Evolutionary conservation across 2,113 vertebrate species (phyloP).

Genomic region (Hemicordylus capensis): DNA sequence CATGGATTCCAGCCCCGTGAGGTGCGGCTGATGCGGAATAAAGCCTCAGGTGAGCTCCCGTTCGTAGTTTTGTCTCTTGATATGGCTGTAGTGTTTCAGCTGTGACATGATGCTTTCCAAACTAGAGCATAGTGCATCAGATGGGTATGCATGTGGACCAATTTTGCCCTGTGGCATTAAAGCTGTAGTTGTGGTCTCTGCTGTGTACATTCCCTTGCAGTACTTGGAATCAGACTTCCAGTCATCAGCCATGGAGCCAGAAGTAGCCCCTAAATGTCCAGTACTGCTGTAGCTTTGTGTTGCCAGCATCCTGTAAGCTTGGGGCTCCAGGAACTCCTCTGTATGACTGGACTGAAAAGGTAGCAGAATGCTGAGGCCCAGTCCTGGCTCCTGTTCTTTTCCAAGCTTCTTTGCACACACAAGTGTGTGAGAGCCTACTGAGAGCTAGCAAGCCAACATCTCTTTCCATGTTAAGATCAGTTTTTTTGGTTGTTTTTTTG

Average conservation of each 20-base stretch:
- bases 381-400: background rate
- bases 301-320: background rate
- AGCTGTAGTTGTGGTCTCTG: constrained; percentile 1
- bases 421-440: background rate
- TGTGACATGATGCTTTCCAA: background rate
- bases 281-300: background rate
- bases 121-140: background rate
- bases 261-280: background rate
- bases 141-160: background rate
- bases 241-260: background rate
- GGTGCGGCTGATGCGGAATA: constrained; percentile 92
- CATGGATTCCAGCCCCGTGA: constrained; percentile 89
- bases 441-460: background rate
- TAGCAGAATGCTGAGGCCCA: background rate
- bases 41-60: constrained; percentile 89
- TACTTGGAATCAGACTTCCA: background rate
- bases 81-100: background rate
- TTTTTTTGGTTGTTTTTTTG: no score
- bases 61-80: constrained; percentile 44
- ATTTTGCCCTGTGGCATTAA: constrained; percentile 27
- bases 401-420: background rate
- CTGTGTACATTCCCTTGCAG: background rate
- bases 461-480: background rate
- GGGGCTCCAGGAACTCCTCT: background rate
- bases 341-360: background rate